Evolutionary conservation across 1,140 invertebrate genomes (phyloP).

Genomic region (Drosophila teissieri): DNA sequence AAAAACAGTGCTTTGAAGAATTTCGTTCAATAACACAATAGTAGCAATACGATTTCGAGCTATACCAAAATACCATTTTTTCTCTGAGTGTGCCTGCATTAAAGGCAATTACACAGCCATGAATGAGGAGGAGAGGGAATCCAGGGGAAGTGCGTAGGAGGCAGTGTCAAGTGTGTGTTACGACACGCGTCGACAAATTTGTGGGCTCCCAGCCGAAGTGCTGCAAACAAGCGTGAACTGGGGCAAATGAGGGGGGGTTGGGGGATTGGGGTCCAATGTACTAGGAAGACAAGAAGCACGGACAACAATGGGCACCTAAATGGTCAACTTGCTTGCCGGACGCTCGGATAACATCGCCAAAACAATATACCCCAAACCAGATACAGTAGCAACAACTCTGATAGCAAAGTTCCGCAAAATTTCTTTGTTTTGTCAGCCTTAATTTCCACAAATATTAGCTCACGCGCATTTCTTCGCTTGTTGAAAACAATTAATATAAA

Average conservation of each 20-base stretch:
- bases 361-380: constrained; percentile 36
- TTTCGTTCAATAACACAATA: too few relatives aligned
- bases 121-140: neutral
- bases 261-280: neutral
- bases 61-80: neutral
- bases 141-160: constrained; percentile 2
- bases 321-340: constrained; percentile 28
- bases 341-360: constrained; percentile 27
- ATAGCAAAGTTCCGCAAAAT: constrained; percentile 55
- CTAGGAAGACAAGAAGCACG: constrained; percentile 6
- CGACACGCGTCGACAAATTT: constrained; percentile 58
- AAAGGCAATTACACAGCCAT: constrained; percentile 51
- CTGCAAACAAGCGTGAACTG: constrained; percentile 43
- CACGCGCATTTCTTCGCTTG: constrained; percentile 23
- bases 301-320: constrained; percentile 46
- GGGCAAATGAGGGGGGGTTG: constrained; percentile 8
- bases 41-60: too few relatives aligned
- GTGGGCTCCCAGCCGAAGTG: constrained; percentile 25
- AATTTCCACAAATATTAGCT: constrained; percentile 74
- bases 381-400: constrained; percentile 20
- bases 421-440: constrained; percentile 60
- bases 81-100: constrained; percentile 29
- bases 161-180: constrained; percentile 54
- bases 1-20: too few relatives aligned
- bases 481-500: constrained; percentile 67